Evolutionary conservation across 2,113 vertebrate genomes (phyloP), one percentile per base, ranked within the genome.

Genomic region (Atlantisia rogersi): DNA sequence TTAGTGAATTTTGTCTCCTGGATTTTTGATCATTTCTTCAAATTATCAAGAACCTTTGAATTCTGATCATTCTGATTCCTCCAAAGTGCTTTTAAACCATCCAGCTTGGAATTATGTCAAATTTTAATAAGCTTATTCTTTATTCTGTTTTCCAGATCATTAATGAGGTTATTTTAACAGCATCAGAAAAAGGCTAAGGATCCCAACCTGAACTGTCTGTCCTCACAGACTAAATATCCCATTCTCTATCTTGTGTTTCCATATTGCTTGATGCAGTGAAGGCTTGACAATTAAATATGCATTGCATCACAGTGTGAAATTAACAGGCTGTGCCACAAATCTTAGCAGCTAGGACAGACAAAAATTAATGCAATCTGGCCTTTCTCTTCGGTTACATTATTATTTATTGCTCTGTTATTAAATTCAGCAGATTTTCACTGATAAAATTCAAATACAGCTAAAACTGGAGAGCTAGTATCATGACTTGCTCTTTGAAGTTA

Each of bases 311-410:
- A 63, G 9, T 73, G 56, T 95, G 77, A 95, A 96, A 95, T 76
- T 89, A 93, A 84, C 40, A 55, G 67, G 55, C 39, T 89, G 48
- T 37, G 84, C 26, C 48, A 81, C 58, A 59, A 92, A 94, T 79
- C 32, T 68, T 91, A 91, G 77, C 37, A 84, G 55, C 35, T 82
- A n/a, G 15, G 25, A 93, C 75, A 97, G 67, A 77, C 56, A 73
- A 40, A 95, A 94, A 94, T 90, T 86, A 95, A 78, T 46, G 55
- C 48, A 86, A 31, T 81, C 60, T 65, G 77, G 58, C 39, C 17
- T 56, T 67, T 60, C 58, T 95, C 42, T 78, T 96, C 82, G 15
- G 44, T 95, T 82, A 91, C 42, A 93, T 92, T 91, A 92, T 95
- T 92, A 92, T 62, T 92, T 91, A 65, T 64, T 92, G 29, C 48